Conservation (phyloP, 2,113 vertebrate genomes). For the Alligator sinensis region DNA sequence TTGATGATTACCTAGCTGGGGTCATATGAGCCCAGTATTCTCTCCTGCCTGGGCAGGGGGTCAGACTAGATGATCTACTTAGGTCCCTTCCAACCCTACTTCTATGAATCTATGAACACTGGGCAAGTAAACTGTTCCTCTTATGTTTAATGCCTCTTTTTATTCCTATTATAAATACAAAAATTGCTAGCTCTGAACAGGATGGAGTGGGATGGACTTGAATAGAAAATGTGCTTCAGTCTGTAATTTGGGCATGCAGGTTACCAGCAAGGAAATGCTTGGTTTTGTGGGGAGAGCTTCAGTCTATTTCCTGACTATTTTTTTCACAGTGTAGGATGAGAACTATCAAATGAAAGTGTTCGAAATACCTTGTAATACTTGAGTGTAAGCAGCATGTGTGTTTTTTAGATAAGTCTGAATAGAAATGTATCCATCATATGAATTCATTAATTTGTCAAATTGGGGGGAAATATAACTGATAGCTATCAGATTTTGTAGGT, state of each 20-base stretch:
- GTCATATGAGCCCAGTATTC: too few species aligned
- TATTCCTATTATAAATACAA: constrained; percentile 27
- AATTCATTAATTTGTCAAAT: constrained; percentile 57
- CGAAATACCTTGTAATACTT: constrained; percentile 40
- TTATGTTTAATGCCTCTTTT: background rate
- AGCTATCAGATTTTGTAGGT: constrained; percentile 37
- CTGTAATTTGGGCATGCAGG: constrained; percentile 61
- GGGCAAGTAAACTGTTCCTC: background rate
- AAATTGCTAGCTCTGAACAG: constrained; percentile 56
- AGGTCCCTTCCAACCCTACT: too few species aligned
- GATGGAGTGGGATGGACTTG: constrained; percentile 51
- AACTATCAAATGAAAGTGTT: constrained; percentile 54
- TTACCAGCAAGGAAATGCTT: constrained; percentile 54
- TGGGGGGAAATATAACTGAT: constrained; percentile 54
- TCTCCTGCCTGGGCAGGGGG: too few species aligned
- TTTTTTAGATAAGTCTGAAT: constrained; percentile 57
- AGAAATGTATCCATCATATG: constrained; percentile 46
- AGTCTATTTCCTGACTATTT: constrained; percentile 21
- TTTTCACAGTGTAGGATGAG: background rate
- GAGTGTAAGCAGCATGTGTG: background rate
- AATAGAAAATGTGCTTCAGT: constrained; percentile 59
- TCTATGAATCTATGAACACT: background rate
- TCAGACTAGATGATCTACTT: too few species aligned
- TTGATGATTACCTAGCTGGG: too few species aligned
- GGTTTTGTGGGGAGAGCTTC: constrained; percentile 41